phyloP scores from a whole-genome alignment of 23 tunicate genomes.

The Halocynthia aurantium region DNA sequence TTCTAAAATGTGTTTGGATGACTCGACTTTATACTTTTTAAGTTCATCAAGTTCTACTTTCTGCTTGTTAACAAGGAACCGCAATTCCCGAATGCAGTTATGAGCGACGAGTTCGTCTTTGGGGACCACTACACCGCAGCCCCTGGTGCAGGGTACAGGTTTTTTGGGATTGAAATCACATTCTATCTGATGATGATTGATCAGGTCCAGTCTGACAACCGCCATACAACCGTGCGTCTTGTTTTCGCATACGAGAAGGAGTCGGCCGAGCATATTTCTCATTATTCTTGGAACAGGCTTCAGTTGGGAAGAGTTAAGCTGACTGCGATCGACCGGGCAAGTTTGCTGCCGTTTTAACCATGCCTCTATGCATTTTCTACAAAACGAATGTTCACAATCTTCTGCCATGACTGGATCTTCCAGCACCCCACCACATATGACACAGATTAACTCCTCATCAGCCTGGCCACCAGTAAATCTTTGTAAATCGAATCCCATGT shows the following conservation, averaged over 20 bases:
- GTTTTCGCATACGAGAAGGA: slow-evolving; percentile 28
- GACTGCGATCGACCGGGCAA: slow-evolving; percentile 41
- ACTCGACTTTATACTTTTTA: slow-evolving; percentile 5
- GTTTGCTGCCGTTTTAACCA: slow-evolving; percentile 35
- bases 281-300: slow-evolving; percentile 44
- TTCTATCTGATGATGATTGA: slow-evolving; percentile 16
- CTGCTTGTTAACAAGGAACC: slow-evolving; percentile 19
- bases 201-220: slow-evolving; percentile 19
- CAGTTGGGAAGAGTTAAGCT: slow-evolving; percentile 4
- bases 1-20: not conserved
- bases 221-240: slow-evolving; percentile 22
- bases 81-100: slow-evolving; percentile 37
- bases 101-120: slow-evolving; percentile 30
- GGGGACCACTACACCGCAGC: slow-evolving; percentile 34
- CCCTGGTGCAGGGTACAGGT: slow-evolving; percentile 19
- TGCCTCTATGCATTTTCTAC: slow-evolving; percentile 28
- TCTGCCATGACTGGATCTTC: slow-evolving; percentile 23
- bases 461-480: slow-evolving; percentile 8
- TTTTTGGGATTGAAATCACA: slow-evolving; percentile 49
- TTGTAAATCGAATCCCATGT: slow-evolving; percentile 35
- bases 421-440: slow-evolving; percentile 40
- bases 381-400: slow-evolving; percentile 43
- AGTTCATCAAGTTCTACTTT: slow-evolving; percentile 16
- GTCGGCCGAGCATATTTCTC: slow-evolving; percentile 41
- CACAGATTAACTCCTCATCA: slow-evolving; percentile 42